Conservation (phyloP, 92 coral and sea anemone genomes). For the Isaurus tuberculatus region DNA sequence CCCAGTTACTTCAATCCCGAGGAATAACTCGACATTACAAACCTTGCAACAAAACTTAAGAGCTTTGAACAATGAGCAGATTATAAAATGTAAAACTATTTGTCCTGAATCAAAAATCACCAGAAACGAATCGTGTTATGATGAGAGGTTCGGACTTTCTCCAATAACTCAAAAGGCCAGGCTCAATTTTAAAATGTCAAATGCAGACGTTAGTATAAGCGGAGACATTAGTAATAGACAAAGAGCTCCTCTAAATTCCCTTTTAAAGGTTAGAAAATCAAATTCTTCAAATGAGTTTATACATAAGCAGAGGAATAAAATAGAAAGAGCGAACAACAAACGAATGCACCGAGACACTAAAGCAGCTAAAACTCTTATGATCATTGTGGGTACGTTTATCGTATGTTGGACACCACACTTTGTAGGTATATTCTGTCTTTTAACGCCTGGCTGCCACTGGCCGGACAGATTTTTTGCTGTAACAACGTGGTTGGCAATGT, state of each 20-base stretch:
- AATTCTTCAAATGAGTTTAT: slow-evolving; percentile 13
- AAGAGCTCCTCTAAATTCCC: not conserved
- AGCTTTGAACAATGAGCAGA: not conserved
- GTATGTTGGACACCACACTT: slow-evolving; percentile 88
- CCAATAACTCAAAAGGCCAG: not conserved
- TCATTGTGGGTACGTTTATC: slow-evolving; percentile 81
- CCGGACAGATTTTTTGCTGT: slow-evolving; percentile 80
- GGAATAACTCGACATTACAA: not conserved
- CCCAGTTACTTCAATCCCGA: not conserved
- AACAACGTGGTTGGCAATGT: slow-evolving; percentile 91
- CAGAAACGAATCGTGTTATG: not conserved
- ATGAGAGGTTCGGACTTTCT: not conserved
- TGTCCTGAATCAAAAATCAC: not conserved
- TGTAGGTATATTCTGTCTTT: slow-evolving; percentile 81
- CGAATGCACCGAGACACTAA: slow-evolving; percentile 76
- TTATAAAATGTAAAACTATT: slow-evolving; percentile 18
- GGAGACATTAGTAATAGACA: not conserved
- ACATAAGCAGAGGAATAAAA: slow-evolving; percentile 24
- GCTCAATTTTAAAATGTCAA: not conserved
- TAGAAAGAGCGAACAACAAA: slow-evolving; percentile 17
- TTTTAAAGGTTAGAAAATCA: slow-evolving; percentile 7
- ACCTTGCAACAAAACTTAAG: not conserved
- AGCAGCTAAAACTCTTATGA: slow-evolving; percentile 82
- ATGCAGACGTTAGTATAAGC: not conserved
- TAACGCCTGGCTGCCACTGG: slow-evolving; percentile 68